A percentile compares a stretch with the other conserved stretches of the same genome.
Conservation (phyloP, 2,888 invertebrate species). For the Cephus pulcher region DNA sequence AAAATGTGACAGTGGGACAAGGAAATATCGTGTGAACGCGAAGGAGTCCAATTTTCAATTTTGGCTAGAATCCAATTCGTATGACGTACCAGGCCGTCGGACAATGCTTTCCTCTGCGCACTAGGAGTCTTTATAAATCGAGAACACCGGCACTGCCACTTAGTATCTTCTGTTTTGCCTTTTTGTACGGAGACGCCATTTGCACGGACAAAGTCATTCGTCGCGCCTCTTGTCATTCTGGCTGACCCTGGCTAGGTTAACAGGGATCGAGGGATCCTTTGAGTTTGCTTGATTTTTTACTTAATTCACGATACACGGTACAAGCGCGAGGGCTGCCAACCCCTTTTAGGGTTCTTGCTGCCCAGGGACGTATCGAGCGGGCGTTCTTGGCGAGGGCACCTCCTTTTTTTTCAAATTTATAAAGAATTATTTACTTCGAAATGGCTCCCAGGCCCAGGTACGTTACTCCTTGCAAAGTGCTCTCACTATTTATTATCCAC, state of each 20-base stretch:
- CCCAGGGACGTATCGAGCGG: no score
- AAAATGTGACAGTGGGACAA: background rate
- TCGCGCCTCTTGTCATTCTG: background rate
- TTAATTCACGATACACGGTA: background rate
- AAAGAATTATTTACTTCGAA: background rate
- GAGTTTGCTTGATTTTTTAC: background rate
- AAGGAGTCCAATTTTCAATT: background rate
- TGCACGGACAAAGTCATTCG: background rate
- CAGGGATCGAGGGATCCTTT: background rate
- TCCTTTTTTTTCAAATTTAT: no score
- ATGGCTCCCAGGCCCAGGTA: background rate
- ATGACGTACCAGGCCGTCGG: constrained; percentile 44
- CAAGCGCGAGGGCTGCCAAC: no score
- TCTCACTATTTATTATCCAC: background rate
- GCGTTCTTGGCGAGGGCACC: no score
- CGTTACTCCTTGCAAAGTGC: background rate
- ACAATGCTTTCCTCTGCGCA: constrained; percentile 38
- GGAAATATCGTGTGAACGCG: background rate
- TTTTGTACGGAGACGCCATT: constrained; percentile 15
- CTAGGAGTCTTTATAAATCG: constrained; percentile 46
- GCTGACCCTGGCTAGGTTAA: background rate
- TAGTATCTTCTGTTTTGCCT: constrained; percentile 35
- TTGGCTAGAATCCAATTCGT: constrained; percentile 46
- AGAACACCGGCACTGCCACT: constrained; percentile 24
- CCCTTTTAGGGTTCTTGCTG: no score